These are phyloP conservation scores for Drosophila cracens DNA, from an alignment of 2,888 invertebrate genomes.

Conservation along the genomic window DNA sequence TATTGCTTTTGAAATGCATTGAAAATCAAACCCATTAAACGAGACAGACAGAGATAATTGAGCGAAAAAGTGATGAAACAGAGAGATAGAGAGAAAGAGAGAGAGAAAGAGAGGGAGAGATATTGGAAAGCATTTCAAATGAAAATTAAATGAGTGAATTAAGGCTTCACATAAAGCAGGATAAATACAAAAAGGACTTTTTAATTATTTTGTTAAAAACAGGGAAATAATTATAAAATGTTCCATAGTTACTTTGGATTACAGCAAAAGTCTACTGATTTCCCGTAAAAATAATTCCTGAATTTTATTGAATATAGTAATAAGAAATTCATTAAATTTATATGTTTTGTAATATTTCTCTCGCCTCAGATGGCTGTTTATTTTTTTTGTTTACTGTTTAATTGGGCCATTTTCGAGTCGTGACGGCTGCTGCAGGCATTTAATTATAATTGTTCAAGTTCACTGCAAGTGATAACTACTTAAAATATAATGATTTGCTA, in stretches of 20 bases:
- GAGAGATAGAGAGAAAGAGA: neutral
- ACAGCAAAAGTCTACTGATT: neutral
- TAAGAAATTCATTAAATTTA: neutral
- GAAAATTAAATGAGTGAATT: neutral
- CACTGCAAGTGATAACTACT: slow-evolving; percentile 13
- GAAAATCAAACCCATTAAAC: neutral
- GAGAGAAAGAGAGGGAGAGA: neutral
- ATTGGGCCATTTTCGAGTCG: neutral
- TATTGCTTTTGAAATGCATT: neutral
- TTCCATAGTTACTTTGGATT: neutral
- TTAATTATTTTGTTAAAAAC: neutral
- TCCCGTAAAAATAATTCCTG: neutral
- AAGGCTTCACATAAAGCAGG: neutral
- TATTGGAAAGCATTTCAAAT: neutral
- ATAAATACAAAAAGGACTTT: neutral
- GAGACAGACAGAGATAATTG: neutral
- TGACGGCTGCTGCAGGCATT: neutral
- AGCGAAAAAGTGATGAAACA: neutral
- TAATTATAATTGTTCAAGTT: slow-evolving; percentile 7
- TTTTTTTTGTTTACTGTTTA: neutral
- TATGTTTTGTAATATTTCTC: neutral
- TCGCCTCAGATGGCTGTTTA: neutral
- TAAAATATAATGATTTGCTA: slow-evolving; percentile 19
- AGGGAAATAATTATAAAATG: neutral
- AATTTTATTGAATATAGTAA: neutral